Conservation (phyloP, 2,113 vertebrate species). For the Oriolus oriolus region DNA sequence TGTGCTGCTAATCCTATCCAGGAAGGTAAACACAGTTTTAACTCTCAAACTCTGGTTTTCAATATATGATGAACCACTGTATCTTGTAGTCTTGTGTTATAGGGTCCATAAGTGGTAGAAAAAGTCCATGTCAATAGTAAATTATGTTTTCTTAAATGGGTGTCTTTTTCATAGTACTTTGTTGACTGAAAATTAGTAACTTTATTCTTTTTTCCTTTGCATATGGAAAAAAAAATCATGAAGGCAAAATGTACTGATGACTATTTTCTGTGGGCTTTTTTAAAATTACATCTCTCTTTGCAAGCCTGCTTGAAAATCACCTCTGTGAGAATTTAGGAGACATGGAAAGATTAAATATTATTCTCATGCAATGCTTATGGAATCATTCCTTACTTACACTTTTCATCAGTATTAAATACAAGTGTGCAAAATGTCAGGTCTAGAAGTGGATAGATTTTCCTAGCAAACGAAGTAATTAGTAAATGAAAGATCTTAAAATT, state of each 20-base stretch:
- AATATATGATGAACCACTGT: accelerated
- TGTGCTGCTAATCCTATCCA: neutral
- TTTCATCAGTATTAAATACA: neutral
- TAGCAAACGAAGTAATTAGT: neutral
- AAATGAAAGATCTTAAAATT: neutral
- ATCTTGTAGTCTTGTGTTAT: neutral
- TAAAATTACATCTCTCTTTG: neutral
- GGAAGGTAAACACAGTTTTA: neutral
- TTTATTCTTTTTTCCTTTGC: neutral
- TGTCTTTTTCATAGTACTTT: neutral
- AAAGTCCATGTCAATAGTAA: neutral
- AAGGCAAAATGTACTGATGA: neutral
- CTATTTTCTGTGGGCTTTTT: neutral
- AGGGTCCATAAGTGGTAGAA: neutral
- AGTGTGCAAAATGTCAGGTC: neutral
- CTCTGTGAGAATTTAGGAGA: neutral
- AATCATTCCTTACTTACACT: neutral
- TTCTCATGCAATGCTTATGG: neutral
- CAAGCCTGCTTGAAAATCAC: neutral
- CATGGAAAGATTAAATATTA: neutral
- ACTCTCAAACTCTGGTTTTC: neutral
- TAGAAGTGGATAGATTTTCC: neutral
- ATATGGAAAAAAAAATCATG: neutral
- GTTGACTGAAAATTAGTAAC: neutral
- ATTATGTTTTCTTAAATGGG: neutral